Percentiles rank a stretch among this genome's conserved stretches.
phyloP scores from a whole-genome alignment of 1,140 invertebrate genomes.

The Chironomus striatipennis region DNA sequence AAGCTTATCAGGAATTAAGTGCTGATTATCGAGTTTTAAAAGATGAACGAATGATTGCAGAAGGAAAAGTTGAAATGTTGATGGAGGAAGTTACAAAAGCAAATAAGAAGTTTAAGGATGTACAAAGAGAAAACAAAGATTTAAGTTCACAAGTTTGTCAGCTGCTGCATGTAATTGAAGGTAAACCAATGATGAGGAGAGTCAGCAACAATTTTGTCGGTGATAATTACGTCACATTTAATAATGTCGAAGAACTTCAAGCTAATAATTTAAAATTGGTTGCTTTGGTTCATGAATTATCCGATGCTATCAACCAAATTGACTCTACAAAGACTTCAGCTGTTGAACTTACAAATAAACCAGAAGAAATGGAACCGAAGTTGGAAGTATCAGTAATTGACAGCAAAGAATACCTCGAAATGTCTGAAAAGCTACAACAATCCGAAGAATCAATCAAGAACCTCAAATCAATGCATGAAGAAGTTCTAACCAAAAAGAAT shows the following conservation, averaged over 20 bases:
- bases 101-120: slow-evolving; percentile 64
- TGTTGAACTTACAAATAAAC: too few relatives aligned
- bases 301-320: background rate
- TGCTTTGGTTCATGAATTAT: slow-evolving; percentile 66
- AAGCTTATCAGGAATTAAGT: slow-evolving; percentile 59
- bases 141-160: slow-evolving; percentile 70
- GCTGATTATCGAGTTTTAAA: slow-evolving; percentile 66
- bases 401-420: too few relatives aligned
- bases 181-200: slow-evolving; percentile 37
- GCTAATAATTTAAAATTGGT: slow-evolving; percentile 76
- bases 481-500: too few relatives aligned
- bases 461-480: too few relatives aligned
- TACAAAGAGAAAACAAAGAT: slow-evolving; percentile 66
- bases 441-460: too few relatives aligned
- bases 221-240: slow-evolving; percentile 78
- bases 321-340: background rate
- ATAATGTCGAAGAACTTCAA: slow-evolving; percentile 79
- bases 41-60: slow-evolving; percentile 59
- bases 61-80: slow-evolving; percentile 59
- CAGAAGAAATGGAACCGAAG: too few relatives aligned
- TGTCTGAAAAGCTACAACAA: too few relatives aligned
- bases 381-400: too few relatives aligned
- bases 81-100: slow-evolving; percentile 53
- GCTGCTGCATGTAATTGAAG: slow-evolving; percentile 79
- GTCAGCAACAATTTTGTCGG: background rate